Evolutionary conservation across 2,888 invertebrate genomes (phyloP).

Genomic region (Rhabditophanes sp.): DNA sequence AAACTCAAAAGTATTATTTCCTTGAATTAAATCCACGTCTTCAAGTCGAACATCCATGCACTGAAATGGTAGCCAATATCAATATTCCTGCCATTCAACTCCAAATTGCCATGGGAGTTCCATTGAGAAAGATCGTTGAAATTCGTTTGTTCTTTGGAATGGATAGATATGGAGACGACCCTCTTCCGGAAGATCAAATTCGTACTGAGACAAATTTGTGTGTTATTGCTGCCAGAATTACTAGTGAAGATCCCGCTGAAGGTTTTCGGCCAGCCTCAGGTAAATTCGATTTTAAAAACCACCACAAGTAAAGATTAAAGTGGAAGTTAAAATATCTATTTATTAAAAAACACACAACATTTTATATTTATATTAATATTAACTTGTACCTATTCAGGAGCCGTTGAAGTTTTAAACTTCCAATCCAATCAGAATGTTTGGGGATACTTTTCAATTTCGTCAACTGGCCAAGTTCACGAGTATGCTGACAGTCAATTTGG

Average conservation of each 20-base stretch:
- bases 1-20: conserved; percentile 68
- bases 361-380: no score
- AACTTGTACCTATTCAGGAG: no score
- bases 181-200: conserved; percentile 18
- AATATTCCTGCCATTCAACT: conserved; percentile 75
- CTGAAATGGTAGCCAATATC: conserved; percentile 96
- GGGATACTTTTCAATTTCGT: conserved; percentile 97
- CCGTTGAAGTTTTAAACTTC: conserved; percentile 92
- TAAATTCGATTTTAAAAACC: no score
- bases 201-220: conserved; percentile 55
- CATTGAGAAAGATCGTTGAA: conserved; percentile 80
- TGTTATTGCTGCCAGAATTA: conserved; percentile 93
- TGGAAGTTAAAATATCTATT: no score
- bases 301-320: no score
- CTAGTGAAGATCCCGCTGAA: conserved; percentile 93
- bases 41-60: conserved; percentile 97
- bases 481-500: conserved; percentile 99
- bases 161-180: conserved; percentile 11
- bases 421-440: conserved; percentile 94
- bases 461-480: conserved; percentile 90
- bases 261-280: conserved; percentile 47
- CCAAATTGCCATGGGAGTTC: conserved; percentile 93
- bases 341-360: no score
- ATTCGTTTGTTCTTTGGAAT: conserved; percentile 72
- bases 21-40: conserved; percentile 89